Evolutionary conservation across 2,113 vertebrate species (phyloP).

Genomic region (Gnathonemus echidnorhynchus): DNA sequence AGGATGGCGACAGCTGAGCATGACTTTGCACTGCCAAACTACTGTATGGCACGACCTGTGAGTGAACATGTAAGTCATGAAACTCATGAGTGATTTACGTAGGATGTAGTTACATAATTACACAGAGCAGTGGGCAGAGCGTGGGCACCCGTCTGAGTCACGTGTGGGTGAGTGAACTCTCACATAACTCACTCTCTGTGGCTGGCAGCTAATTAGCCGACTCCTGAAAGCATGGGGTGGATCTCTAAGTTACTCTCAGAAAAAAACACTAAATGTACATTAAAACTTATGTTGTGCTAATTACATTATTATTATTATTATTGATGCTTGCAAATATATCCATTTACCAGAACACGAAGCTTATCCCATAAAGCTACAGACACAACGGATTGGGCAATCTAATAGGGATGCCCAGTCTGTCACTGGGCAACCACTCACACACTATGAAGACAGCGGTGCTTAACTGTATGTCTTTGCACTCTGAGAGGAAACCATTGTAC

Average conservation of each 20-base stretch:
- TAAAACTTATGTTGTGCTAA: background rate
- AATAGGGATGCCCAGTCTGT: background rate
- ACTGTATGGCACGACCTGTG: background rate
- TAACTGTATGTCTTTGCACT: background rate
- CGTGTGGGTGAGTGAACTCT: background rate
- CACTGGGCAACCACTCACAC: background rate
- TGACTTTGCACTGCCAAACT: background rate
- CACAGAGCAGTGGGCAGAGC: background rate
- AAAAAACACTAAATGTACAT: background rate
- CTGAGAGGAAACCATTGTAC: background rate
- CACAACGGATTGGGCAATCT: background rate
- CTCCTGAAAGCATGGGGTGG: background rate
- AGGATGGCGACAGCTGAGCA: background rate
- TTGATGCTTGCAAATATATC: background rate
- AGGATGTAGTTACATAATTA: background rate
- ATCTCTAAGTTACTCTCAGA: background rate
- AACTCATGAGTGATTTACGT: background rate
- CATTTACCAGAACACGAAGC: background rate
- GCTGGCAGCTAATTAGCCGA: background rate
- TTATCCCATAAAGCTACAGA: background rate
- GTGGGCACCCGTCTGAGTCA: background rate
- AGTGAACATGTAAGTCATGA: background rate
- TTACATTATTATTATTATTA: background rate
- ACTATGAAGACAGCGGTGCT: background rate
- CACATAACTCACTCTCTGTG: background rate